A percentile compares a stretch with the other conserved stretches of the same genome.
Evolutionary conservation across 2,113 vertebrate species (phyloP).

Genomic region (Tenebrosternarchus preto): DNA sequence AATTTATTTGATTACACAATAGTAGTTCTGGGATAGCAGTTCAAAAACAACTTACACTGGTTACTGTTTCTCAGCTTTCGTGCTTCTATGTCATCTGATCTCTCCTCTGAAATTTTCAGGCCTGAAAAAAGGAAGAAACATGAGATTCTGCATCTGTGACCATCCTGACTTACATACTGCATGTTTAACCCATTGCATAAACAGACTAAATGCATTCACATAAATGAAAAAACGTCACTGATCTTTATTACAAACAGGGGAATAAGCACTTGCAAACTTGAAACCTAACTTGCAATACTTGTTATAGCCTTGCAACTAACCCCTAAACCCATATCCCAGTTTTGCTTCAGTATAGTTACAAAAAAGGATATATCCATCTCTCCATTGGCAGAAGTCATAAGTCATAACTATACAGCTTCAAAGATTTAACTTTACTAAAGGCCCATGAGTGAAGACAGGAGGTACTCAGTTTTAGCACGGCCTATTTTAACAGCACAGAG

Average conservation of each 20-base stretch:
- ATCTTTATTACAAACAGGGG: background rate
- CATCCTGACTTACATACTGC: background rate
- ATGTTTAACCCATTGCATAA: background rate
- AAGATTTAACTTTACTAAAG: background rate
- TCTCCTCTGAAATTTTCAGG: constrained; percentile 91
- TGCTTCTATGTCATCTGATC: constrained; percentile 83
- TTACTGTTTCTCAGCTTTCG: constrained; percentile 84
- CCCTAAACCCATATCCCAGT: background rate
- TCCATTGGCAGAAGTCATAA: background rate
- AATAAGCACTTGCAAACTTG: background rate
- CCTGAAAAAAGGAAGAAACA: constrained; percentile 6
- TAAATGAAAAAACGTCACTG: background rate
- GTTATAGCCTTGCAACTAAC: too few relatives aligned
- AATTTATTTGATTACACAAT: background rate
- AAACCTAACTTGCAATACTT: too few relatives aligned
- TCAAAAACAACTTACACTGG: constrained; percentile 71
- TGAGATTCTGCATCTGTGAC: background rate
- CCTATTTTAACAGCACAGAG: background rate
- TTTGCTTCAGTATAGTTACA: too few relatives aligned
- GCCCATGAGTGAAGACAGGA: background rate
- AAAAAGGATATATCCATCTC: too few relatives aligned
- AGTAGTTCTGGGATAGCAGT: background rate
- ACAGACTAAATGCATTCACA: background rate
- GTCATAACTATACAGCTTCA: background rate
- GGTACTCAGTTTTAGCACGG: background rate